phyloP scores from a whole-genome alignment of 1,140 invertebrate genomes.

The Capitella teleta region DNA sequence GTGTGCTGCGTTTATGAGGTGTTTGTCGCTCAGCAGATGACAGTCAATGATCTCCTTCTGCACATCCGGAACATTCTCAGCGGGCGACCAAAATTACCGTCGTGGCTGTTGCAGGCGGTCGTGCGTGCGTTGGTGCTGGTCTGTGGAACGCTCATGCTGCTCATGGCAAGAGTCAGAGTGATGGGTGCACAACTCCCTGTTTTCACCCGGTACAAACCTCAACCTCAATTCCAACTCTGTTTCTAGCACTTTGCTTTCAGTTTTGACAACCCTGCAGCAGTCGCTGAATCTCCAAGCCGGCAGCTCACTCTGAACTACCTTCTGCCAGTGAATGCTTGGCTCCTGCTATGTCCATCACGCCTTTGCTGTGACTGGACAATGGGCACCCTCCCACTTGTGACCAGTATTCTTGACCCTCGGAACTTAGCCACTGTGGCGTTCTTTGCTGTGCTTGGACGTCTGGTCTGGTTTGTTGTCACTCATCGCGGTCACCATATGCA shows the following conservation, averaged over 20 bases:
- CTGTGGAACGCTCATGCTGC: constrained; percentile 63
- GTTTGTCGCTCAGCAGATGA: constrained; percentile 74
- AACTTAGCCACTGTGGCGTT: constrained; percentile 73
- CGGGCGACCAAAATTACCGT: constrained; percentile 53
- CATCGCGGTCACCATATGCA: too few species aligned
- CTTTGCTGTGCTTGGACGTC: constrained; percentile 51
- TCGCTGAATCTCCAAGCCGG: constrained; percentile 60
- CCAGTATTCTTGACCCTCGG: constrained; percentile 63
- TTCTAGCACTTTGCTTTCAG: too few species aligned
- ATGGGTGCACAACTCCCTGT: constrained; percentile 93
- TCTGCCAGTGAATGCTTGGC: constrained; percentile 77
- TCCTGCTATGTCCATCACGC: constrained; percentile 74
- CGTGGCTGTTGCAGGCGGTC: constrained; percentile 62
- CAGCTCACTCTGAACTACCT: constrained; percentile 91
- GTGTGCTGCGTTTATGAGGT: constrained; percentile 88
- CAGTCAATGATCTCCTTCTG: constrained; percentile 52
- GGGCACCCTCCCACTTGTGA: constrained; percentile 83
- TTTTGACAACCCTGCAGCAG: constrained; percentile 86
- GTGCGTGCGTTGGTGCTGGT: constrained; percentile 64
- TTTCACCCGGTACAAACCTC: constrained; percentile 89
- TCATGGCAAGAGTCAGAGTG: constrained; percentile 76
- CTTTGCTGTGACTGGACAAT: constrained; percentile 98
- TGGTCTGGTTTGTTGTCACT: constrained; percentile 56
- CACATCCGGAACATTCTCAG: constrained; percentile 44
- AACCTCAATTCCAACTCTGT: too few species aligned